These are phyloP conservation scores for Micromussa lordhowensis DNA, from an alignment of 92 coral and sea anemone species.

Conservation along the genomic window DNA sequence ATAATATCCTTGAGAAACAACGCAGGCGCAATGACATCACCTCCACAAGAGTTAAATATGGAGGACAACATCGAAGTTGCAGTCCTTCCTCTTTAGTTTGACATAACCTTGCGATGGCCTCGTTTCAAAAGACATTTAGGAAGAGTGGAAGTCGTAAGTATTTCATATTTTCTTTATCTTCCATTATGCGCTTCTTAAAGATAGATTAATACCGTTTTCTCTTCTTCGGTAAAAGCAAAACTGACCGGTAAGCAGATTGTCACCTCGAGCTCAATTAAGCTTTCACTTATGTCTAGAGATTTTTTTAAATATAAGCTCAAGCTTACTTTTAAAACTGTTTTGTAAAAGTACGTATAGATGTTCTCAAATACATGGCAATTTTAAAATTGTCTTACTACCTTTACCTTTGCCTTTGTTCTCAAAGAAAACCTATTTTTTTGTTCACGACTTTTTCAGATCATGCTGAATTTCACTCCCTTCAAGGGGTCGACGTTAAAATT, in stretches of 20 bases:
- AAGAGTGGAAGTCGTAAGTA: constrained; percentile 82
- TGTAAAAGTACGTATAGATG: background rate
- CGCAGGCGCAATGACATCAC: constrained; percentile 65
- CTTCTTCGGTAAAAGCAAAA: background rate
- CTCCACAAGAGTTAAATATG: constrained; percentile 24
- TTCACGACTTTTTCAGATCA: constrained; percentile 67
- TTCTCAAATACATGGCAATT: background rate
- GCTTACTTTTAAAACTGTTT: background rate
- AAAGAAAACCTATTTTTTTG: background rate
- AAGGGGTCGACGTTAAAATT: constrained; percentile 92
- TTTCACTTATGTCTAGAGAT: background rate
- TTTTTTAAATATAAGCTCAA: background rate
- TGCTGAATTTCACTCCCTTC: constrained; percentile 84
- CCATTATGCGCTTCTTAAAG: background rate
- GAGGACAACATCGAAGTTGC: constrained; percentile 8
- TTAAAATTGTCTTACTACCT: background rate
- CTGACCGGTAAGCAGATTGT: background rate
- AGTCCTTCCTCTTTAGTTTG: background rate
- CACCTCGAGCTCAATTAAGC: too few species aligned
- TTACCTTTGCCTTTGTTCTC: background rate
- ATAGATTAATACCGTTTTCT: background rate
- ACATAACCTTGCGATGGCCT: constrained; percentile 28
- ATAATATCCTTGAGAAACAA: constrained; percentile 8
- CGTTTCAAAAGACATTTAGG: constrained; percentile 74
- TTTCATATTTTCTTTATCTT: background rate